phyloP scores from a whole-genome alignment of 2,888 invertebrate genomes.

The Junonia oenone region DNA sequence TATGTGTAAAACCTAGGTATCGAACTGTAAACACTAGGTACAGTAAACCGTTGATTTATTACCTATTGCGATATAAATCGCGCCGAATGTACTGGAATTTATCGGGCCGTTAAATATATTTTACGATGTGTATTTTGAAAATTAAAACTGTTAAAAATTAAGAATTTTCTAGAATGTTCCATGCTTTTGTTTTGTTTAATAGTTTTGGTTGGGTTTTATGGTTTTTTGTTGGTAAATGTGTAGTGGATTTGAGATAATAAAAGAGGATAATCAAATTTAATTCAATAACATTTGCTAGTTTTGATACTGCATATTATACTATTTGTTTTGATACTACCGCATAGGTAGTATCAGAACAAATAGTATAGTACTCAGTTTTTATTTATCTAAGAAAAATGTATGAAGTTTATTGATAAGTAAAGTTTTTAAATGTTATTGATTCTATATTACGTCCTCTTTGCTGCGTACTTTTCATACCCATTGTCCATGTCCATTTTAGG shows the following conservation, averaged over 20 bases:
- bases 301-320: too few species aligned
- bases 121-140: constrained; percentile 1
- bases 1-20: not conserved
- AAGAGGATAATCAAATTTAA: not conserved
- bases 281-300: too few species aligned
- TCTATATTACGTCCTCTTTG: too few species aligned
- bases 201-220: too few species aligned
- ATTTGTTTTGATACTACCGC: too few species aligned
- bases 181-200: not conserved
- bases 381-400: too few species aligned
- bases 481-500: too few species aligned
- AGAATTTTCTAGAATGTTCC: not conserved
- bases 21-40: constrained; percentile 2
- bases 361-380: too few species aligned
- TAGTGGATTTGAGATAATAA: not conserved
- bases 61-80: not conserved
- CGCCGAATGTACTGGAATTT: not conserved
- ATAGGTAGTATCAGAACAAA: too few species aligned
- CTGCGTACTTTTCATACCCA: too few species aligned
- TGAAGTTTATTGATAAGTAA: too few species aligned
- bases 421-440: too few species aligned
- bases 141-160: not conserved
- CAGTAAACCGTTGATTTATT: not conserved
- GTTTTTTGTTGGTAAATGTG: not conserved
- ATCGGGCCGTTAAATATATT: not conserved